Conservation (phyloP, 2,113 vertebrate genomes). For the Corythaeola cristata region DNA sequence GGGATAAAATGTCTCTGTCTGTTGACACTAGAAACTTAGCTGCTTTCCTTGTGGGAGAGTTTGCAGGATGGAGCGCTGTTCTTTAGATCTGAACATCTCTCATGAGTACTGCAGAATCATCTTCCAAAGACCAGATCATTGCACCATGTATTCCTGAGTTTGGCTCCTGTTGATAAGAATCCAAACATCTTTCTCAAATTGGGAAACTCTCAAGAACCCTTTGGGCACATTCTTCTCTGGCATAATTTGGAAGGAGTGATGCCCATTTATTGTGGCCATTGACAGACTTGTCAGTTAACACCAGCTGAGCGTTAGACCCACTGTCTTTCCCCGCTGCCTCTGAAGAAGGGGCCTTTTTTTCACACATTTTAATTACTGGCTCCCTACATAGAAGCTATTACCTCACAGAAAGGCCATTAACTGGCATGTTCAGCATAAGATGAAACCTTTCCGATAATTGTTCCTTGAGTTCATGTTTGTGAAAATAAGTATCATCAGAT, state of each 20-base stretch:
- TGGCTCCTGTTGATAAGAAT: background rate
- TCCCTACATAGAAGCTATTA: constrained; percentile 37
- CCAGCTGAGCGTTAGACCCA: background rate
- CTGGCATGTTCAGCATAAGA: background rate
- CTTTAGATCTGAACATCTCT: background rate
- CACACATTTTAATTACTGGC: constrained; percentile 61
- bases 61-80: background rate
- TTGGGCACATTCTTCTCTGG: background rate
- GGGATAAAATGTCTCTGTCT: background rate
- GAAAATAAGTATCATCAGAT: constrained; percentile 62
- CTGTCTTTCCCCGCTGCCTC: background rate
- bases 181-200: background rate
- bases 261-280: background rate
- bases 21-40: background rate
- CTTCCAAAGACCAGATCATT: background rate
- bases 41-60: background rate
- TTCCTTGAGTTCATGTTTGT: constrained; percentile 21
- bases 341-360: constrained; percentile 31
- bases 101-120: background rate
- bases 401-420: constrained; percentile 14
- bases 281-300: background rate
- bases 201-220: background rate
- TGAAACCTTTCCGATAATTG: constrained; percentile 46
- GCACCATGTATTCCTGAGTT: background rate
- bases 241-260: background rate